These are phyloP conservation scores for Galerucella pusilla DNA, from an alignment of 2,888 invertebrate genomes.

Conservation along the genomic window DNA sequence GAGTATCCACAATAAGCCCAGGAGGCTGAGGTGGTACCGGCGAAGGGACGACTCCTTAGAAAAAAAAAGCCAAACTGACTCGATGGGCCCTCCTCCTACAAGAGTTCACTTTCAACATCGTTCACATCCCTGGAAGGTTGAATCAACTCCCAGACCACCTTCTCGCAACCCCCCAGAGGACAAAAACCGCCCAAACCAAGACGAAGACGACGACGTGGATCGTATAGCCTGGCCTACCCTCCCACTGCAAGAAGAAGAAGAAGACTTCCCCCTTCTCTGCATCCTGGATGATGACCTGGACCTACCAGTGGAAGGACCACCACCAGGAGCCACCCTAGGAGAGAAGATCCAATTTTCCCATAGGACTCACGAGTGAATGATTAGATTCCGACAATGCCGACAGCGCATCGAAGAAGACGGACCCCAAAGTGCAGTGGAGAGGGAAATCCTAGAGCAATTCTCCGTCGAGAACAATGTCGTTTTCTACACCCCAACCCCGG, in stretches of 20 bases:
- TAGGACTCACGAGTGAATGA: background rate
- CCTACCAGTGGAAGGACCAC: background rate
- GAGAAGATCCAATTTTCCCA: background rate
- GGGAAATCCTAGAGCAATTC: background rate
- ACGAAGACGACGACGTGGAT: too few species aligned
- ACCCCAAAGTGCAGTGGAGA: background rate
- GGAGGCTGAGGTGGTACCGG: too few species aligned
- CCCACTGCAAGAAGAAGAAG: background rate
- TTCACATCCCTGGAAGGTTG: conserved; percentile 45
- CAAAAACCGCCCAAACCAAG: background rate
- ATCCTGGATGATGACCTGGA: background rate
- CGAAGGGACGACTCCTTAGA: conserved; percentile 46
- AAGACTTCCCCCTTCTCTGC: background rate
- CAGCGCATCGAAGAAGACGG: background rate
- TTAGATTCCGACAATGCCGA: background rate
- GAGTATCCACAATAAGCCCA: too few species aligned
- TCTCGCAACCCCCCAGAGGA: conserved; percentile 38
- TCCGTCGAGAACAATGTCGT: background rate
- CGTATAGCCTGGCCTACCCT: too few species aligned
- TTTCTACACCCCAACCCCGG: background rate
- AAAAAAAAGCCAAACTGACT: conserved; percentile 40
- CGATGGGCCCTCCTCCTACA: conserved; percentile 43
- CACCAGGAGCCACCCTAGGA: background rate
- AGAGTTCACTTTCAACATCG: conserved; percentile 42
- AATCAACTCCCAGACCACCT: conserved; percentile 45